Evolutionary conservation across 2,797 vertebrate species (phyloP).

Genomic region (Eleutherodactylus coqui): DNA sequence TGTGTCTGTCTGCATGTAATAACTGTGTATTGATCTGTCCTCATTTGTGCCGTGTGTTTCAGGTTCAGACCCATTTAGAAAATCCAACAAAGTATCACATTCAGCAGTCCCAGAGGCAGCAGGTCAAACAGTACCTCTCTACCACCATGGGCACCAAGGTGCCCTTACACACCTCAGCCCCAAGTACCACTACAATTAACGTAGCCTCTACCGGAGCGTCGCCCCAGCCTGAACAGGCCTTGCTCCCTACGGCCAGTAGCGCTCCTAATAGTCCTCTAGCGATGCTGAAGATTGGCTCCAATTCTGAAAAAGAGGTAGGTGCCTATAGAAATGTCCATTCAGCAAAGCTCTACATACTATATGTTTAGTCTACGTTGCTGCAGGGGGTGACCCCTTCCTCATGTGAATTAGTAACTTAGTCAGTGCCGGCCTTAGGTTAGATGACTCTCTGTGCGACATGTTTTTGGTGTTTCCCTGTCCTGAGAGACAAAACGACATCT

Average conservation of each 20-base stretch:
- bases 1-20: too few relatives aligned
- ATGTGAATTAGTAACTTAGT: not conserved
- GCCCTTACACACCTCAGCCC: conserved; percentile 78
- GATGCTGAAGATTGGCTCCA: conserved; percentile 86
- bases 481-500: too few relatives aligned
- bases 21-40: not conserved
- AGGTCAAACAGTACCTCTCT: conserved; percentile 91
- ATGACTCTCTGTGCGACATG: too few relatives aligned
- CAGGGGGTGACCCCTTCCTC: not conserved
- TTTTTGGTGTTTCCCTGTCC: too few relatives aligned
- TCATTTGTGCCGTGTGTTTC: not conserved
- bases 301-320: conserved; percentile 88
- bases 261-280: conserved; percentile 90
- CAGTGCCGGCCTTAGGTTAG: too few relatives aligned
- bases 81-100: conserved; percentile 94
- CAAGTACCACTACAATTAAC: conserved; percentile 78
- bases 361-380: not conserved
- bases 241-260: conserved; percentile 73
- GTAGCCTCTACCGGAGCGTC: conserved; percentile 62
- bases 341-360: not conserved
- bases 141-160: conserved; percentile 85
- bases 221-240: conserved; percentile 64
- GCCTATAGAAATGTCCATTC: not conserved
- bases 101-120: conserved; percentile 89
- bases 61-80: conserved; percentile 94